Evolutionary conservation across 1,140 invertebrate genomes (phyloP).

Genomic region (Drosophila pandora): DNA sequence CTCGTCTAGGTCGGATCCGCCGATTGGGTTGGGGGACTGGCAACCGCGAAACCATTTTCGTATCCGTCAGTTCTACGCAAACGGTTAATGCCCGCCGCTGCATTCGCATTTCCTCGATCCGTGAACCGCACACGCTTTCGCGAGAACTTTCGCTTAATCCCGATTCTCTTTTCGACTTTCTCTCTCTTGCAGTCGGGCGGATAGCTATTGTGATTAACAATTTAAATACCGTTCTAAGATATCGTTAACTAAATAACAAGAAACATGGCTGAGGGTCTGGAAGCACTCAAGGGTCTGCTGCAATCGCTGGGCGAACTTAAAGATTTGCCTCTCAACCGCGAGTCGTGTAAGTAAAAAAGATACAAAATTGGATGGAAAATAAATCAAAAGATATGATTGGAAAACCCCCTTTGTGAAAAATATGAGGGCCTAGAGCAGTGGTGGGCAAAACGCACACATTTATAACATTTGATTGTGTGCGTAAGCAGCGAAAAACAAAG

Average conservation of each 20-base stretch:
- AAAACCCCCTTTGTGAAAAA: conserved; percentile 2
- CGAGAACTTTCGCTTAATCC: conserved; percentile 47
- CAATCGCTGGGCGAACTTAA: conserved; percentile 70
- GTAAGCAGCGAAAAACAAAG: no score
- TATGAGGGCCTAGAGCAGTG: conserved; percentile 39
- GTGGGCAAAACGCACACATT: no score
- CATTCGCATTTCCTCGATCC: conserved; percentile 61
- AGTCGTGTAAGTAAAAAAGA: conserved; percentile 73
- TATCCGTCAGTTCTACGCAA: conserved; percentile 57
- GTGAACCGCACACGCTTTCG: conserved; percentile 24
- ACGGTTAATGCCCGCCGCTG: conserved; percentile 72
- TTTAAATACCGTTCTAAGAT: conserved; percentile 27
- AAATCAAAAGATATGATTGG: no score
- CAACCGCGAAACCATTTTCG: conserved; percentile 31
- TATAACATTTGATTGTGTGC: no score
- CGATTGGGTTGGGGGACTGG: conserved; percentile 26
- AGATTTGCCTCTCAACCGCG: conserved; percentile 72
- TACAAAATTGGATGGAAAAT: no score
- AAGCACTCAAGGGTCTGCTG: conserved; percentile 65
- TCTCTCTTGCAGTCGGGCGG: conserved; percentile 44
- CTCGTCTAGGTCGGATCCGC: conserved; percentile 51
- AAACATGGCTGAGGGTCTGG: conserved; percentile 72
- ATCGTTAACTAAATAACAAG: conserved; percentile 30
- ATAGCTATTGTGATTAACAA: conserved; percentile 51
- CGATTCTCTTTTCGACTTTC: conserved; percentile 31